phyloP scores from a whole-genome alignment of 2,113 vertebrate species.

The Anseranas semipalmata region DNA sequence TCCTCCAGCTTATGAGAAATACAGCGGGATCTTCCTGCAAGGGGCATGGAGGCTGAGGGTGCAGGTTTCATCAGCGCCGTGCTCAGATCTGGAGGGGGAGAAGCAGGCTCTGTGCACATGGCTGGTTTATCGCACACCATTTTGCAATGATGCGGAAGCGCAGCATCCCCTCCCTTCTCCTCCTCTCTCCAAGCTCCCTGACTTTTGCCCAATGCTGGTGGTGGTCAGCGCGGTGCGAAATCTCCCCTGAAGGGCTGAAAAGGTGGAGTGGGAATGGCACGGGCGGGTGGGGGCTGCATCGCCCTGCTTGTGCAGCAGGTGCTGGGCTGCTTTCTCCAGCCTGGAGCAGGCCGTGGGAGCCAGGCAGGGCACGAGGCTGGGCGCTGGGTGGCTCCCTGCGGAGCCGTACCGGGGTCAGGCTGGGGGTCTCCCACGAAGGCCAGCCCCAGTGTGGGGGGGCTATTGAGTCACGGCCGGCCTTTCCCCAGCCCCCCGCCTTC shows the following conservation, averaged over 20 bases:
- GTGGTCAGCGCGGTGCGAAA: neutral
- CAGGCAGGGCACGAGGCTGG: neutral
- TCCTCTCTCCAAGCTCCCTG: neutral
- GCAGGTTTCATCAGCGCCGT: neutral
- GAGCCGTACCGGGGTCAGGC: fast-evolving
- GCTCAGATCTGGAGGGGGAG: neutral
- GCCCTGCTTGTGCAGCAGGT: neutral
- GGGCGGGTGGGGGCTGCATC: fast-evolving
- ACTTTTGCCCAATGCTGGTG: neutral
- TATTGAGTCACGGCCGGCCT: neutral
- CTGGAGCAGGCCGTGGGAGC: neutral
- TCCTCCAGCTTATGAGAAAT: neutral
- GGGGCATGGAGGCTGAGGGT: neutral
- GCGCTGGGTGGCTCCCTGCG: neutral
- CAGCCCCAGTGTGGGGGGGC: neutral
- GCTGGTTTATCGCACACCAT: neutral
- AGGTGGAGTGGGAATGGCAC: fast-evolving
- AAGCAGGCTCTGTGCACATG: neutral
- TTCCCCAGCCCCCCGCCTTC: neutral
- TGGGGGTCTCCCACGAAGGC: neutral
- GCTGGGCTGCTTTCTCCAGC: neutral
- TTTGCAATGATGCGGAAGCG: neutral
- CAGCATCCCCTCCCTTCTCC: neutral
- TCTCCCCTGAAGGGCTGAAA: neutral
- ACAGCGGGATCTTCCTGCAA: neutral